Conservation (phyloP, 2,888 invertebrate species). For the Parnassius smintheus region DNA sequence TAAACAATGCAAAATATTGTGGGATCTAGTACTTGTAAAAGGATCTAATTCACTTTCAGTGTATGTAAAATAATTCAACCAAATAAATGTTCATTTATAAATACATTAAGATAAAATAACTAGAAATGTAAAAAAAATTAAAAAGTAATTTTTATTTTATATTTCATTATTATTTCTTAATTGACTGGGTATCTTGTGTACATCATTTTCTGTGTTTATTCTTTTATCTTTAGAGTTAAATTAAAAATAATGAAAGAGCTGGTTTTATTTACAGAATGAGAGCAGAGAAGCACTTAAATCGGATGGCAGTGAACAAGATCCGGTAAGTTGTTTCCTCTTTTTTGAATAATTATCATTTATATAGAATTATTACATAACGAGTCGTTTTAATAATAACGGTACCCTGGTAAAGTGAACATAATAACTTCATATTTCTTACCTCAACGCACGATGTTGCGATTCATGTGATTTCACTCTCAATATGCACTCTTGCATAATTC, state of each 20-base stretch:
- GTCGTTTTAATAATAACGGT: slow-evolving; percentile 23
- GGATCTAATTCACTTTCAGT: too few relatives aligned
- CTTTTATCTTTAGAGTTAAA: not conserved
- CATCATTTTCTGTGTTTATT: not conserved
- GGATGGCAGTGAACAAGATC: slow-evolving; percentile 88
- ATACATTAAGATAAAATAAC: too few relatives aligned
- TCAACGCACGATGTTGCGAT: slow-evolving; percentile 17
- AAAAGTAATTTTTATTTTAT: too few relatives aligned
- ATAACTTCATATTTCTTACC: not conserved
- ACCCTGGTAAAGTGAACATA: not conserved
- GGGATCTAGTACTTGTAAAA: too few relatives aligned
- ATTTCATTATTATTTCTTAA: not conserved
- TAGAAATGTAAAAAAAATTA: too few relatives aligned
- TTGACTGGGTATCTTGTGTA: not conserved
- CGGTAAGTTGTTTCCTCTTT: slow-evolving; percentile 77
- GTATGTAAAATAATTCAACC: too few relatives aligned
- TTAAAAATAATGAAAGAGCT: not conserved
- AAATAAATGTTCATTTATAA: too few relatives aligned
- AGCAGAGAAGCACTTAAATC: slow-evolving; percentile 87
- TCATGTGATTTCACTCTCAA: slow-evolving; percentile 33
- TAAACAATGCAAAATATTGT: too few relatives aligned
- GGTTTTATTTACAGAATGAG: slow-evolving; percentile 74
- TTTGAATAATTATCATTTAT: too few relatives aligned
- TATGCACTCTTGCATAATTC: slow-evolving; percentile 28
- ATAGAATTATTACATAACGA: too few relatives aligned